Evolutionary conservation across 37 sponge, comb jelly and placozoan genomes (phyloP).

Genomic region (Cliona cf. orientalis): DNA sequence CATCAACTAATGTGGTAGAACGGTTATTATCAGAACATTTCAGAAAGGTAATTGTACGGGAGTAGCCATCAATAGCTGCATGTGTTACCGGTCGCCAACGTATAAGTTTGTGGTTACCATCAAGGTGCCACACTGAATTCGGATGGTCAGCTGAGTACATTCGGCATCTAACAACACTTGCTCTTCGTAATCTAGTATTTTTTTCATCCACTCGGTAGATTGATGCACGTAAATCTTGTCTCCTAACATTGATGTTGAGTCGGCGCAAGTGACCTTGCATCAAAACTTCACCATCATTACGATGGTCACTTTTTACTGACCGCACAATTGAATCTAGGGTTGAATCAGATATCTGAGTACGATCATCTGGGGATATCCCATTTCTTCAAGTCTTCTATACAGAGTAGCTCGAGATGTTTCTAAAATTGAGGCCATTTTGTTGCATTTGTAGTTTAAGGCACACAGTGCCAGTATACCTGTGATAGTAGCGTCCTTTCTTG

Average conservation of each 20-base stretch:
- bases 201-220: conserved; percentile 58
- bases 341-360: not conserved
- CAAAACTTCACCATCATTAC: conserved; percentile 48
- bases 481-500: too few relatives aligned
- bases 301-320: not conserved
- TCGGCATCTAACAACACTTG: conserved; percentile 12
- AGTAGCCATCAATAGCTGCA: conserved; percentile 42
- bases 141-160: conserved; percentile 25
- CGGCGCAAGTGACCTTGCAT: conserved; percentile 4
- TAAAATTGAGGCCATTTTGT: conserved; percentile 3
- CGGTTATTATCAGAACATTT: conserved; percentile 36
- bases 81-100: conserved; percentile 33
- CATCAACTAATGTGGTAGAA: conserved; percentile 25
- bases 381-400: conserved; percentile 14
- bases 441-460: not conserved
- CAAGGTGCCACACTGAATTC: conserved; percentile 51
- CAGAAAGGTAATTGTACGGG: conserved; percentile 18
- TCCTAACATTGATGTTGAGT: conserved; percentile 16
- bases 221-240: conserved; percentile 16
- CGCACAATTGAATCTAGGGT: conserved; percentile 8
- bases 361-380: conserved; percentile 4
- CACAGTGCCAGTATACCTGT: conserved; percentile 3
- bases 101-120: conserved; percentile 59
- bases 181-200: conserved; percentile 5
- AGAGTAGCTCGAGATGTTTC: conserved; percentile 19